A percentile compares a stretch with the other conserved stretches of the same genome.
Evolutionary conservation across 2,888 invertebrate genomes (phyloP).

Genomic region (Napeogenes inachia): DNA sequence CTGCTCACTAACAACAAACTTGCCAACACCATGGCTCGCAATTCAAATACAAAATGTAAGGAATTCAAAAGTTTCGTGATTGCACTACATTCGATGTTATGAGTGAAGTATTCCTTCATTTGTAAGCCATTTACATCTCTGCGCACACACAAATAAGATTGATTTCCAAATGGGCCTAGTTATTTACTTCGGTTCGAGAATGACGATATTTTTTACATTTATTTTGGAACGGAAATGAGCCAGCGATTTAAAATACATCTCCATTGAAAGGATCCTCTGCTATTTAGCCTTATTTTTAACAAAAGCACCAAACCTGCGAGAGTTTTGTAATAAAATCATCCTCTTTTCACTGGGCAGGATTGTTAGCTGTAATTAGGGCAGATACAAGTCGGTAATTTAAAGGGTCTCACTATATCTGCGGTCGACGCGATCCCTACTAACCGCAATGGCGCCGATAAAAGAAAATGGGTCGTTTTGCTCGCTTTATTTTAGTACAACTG

Average conservation of each 20-base stretch:
- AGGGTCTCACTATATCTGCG: constrained; percentile 16
- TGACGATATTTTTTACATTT: constrained; percentile 36
- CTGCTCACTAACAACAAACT: constrained; percentile 12
- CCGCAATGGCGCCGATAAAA: constrained; percentile 15
- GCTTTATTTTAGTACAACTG: constrained; percentile 9
- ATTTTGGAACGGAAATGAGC: constrained; percentile 39
- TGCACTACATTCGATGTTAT: constrained; percentile 32
- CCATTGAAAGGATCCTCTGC: constrained; percentile 39
- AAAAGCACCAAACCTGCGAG: constrained; percentile 33
- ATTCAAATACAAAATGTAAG: constrained; percentile 22
- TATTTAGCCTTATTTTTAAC: constrained; percentile 38
- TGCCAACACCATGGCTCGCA: constrained; percentile 17
- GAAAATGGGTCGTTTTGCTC: constrained; percentile 21
- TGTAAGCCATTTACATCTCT: constrained; percentile 21
- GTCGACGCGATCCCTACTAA: constrained; percentile 19
- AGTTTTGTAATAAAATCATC: constrained; percentile 28
- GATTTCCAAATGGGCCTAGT: constrained; percentile 17
- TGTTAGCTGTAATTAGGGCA: constrained; percentile 27
- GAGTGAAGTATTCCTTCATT: constrained; percentile 1
- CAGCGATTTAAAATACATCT: constrained; percentile 37
- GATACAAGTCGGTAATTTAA: constrained; percentile 17
- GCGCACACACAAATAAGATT: constrained; percentile 17
- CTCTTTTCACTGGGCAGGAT: constrained; percentile 25
- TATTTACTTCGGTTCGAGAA: constrained; percentile 23
- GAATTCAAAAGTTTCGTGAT: constrained; percentile 36